phyloP scores from a whole-genome alignment of 2,113 vertebrate species.

The Myiozetetes cayanensis region DNA sequence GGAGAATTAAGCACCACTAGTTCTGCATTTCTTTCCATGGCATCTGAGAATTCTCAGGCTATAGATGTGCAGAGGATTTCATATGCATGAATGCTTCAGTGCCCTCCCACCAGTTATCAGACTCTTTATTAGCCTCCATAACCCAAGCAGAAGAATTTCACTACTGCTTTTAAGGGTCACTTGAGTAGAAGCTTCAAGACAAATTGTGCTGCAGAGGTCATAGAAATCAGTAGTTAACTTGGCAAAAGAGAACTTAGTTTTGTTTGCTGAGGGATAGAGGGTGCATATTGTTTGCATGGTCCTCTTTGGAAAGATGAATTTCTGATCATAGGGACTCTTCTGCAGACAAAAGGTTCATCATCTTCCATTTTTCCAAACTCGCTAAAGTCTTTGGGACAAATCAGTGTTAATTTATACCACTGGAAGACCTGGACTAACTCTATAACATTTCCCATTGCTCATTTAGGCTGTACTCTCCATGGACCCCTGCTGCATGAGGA shows the following conservation, averaged over 20 bases:
- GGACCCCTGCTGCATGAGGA: neutral
- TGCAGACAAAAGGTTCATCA: neutral
- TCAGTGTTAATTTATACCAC: neutral
- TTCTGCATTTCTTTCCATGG: neutral
- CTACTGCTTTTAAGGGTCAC: constrained; percentile 58
- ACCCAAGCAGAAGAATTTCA: constrained; percentile 70
- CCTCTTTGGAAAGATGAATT: neutral
- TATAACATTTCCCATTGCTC: neutral
- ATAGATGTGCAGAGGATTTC: constrained; percentile 37
- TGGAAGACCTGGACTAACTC: neutral
- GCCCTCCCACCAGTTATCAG: constrained; percentile 59
- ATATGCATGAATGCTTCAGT: constrained; percentile 62
- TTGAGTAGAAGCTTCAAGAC: constrained; percentile 50
- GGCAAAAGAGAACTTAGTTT: constrained; percentile 5
- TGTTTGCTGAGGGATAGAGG: neutral
- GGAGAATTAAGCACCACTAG: neutral
- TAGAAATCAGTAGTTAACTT: neutral
- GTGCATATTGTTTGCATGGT: neutral
- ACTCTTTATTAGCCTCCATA: constrained; percentile 58
- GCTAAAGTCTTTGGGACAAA: neutral
- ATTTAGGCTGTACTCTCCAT: neutral
- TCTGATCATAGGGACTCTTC: neutral
- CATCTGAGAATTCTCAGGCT: constrained; percentile 41
- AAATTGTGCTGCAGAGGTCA: neutral
- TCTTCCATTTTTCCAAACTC: neutral